These are phyloP conservation scores for Enteromius mattozi DNA, from an alignment of 2,797 vertebrate species.

Conservation along the genomic window DNA sequence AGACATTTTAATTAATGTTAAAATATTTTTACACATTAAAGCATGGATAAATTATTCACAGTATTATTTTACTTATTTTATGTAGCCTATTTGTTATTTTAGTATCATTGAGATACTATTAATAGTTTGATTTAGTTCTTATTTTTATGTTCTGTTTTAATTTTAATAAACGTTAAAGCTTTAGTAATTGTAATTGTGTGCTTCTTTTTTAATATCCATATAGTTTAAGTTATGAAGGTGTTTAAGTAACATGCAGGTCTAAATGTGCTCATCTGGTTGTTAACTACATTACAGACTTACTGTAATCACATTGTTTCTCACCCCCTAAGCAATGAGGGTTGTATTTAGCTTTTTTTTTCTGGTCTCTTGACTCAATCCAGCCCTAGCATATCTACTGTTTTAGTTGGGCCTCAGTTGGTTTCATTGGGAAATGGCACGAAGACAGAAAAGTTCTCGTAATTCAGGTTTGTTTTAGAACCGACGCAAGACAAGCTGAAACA, in stretches of 20 bases:
- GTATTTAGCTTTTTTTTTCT: background rate
- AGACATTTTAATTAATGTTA: no score
- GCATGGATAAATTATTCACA: no score
- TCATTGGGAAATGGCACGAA: background rate
- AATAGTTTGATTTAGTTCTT: no score
- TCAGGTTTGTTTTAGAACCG: slow-evolving; percentile 46
- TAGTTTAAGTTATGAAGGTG: background rate
- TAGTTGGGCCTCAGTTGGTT: slow-evolving; percentile 22
- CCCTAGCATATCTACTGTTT: slow-evolving; percentile 12
- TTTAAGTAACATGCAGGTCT: background rate
- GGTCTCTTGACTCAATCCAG: background rate
- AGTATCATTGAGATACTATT: no score
- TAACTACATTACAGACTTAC: background rate
- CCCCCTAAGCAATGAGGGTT: background rate
- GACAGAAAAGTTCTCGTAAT: slow-evolving; percentile 28
- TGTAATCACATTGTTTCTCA: background rate
- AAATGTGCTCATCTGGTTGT: background rate
- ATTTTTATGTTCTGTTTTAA: no score
- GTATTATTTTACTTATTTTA: no score
- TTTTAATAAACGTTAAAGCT: no score
- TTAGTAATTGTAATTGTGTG: no score
- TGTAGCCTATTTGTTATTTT: no score
- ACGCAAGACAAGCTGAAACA: slow-evolving; percentile 22
- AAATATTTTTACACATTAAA: no score
- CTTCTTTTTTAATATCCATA: no score